A percentile compares a stretch with the other conserved stretches of the same genome.
Conservation (phyloP, 2,797 vertebrate genomes). For the Meriones psammophilus region DNA sequence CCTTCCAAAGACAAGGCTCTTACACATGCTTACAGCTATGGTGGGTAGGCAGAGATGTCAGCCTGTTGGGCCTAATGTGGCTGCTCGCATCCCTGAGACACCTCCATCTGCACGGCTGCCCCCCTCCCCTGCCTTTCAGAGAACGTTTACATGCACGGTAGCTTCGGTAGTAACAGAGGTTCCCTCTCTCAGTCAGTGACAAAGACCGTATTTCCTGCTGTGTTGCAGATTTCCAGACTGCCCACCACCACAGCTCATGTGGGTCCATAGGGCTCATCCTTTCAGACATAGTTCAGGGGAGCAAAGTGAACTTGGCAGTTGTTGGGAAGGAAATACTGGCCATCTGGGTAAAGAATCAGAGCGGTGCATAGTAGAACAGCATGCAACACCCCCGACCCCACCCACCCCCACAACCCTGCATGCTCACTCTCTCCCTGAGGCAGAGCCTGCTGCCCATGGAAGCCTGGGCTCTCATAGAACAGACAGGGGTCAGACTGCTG, state of each 20-base stretch:
- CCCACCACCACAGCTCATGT: not conserved
- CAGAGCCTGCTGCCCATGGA: not conserved
- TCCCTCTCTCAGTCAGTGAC: not conserved
- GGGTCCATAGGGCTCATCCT: not conserved
- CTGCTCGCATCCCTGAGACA: not conserved
- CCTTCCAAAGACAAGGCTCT: not conserved
- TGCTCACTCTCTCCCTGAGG: not conserved
- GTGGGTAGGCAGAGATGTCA: not conserved
- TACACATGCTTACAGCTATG: no score
- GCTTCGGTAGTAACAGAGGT: not conserved
- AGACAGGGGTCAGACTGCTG: not conserved
- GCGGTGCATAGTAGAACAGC: not conserved
- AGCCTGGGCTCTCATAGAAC: not conserved
- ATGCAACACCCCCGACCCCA: not conserved
- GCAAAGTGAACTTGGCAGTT: not conserved
- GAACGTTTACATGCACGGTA: not conserved
- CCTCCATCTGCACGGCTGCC: fast-evolving
- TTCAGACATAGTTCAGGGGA: not conserved
- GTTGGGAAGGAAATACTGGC: not conserved
- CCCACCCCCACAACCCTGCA: not conserved
- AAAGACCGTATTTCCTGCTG: not conserved
- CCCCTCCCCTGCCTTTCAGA: not conserved
- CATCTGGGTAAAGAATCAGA: not conserved
- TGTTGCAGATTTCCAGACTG: not conserved
- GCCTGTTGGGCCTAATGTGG: not conserved